These are phyloP conservation scores for Oscheius myriophilus DNA, from an alignment of 2,888 invertebrate genomes.

Conservation along the genomic window DNA sequence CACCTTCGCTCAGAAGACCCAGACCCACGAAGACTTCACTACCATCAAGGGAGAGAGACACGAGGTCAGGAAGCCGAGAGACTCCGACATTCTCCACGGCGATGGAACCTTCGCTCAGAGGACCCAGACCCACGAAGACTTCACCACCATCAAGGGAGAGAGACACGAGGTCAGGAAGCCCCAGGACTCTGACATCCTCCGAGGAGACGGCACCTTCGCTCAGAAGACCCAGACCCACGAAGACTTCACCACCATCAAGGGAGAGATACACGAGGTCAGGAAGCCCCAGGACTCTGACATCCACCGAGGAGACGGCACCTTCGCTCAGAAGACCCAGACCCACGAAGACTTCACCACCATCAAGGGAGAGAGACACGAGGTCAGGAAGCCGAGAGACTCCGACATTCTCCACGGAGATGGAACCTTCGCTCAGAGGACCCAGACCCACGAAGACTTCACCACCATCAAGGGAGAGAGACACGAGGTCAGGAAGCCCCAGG, in stretches of 20 bases:
- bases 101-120: conserved; percentile 12
- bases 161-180: conserved; percentile 5
- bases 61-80: neutral
- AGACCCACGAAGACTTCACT: conserved; percentile 9
- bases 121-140: conserved; percentile 17
- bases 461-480: conserved; percentile 3
- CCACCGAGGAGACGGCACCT: conserved; percentile 7
- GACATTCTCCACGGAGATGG: conserved; percentile 20
- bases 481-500: conserved; percentile 7
- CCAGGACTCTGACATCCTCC: conserved; percentile 11
- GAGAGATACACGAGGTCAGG: conserved; percentile 3
- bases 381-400: conserved; percentile 3
- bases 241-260: conserved; percentile 6
- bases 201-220: conserved; percentile 13
- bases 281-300: conserved; percentile 15
- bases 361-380: conserved; percentile 3
- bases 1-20: neutral
- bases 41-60: neutral
- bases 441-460: conserved; percentile 9
- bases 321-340: conserved; percentile 4
- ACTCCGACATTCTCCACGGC: conserved; percentile 8
- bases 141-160: conserved; percentile 2
- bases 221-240: conserved; percentile 5
- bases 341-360: conserved; percentile 6
- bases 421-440: conserved; percentile 5